phyloP scores from a whole-genome alignment of 1,140 invertebrate species.

The Piezodorus guildinii region DNA sequence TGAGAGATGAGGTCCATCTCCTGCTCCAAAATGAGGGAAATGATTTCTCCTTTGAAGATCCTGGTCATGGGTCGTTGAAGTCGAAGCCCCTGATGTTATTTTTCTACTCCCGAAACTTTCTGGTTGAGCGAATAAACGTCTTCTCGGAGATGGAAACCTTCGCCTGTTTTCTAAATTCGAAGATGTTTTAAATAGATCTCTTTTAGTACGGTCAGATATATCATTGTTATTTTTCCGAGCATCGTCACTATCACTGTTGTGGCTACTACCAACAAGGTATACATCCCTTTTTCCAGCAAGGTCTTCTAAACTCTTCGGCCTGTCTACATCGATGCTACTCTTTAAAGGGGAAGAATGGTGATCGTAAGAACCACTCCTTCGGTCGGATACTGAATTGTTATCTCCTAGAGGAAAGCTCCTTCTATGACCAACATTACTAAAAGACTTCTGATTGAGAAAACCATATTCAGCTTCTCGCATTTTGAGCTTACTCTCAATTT shows the following conservation, averaged over 20 bases:
- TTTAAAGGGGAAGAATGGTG: neutral
- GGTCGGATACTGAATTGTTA: neutral
- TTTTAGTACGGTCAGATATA: neutral
- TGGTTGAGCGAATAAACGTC: neutral
- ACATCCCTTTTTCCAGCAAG: neutral
- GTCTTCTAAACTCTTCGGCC: neutral
- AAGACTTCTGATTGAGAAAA: neutral
- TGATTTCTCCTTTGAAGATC: neutral
- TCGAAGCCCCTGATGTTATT: neutral
- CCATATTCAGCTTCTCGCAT: conserved; percentile 16
- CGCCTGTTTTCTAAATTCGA: neutral
- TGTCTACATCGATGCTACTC: neutral
- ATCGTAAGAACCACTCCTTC: neutral
- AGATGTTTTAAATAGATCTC: neutral
- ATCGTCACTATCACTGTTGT: conserved; percentile 4
- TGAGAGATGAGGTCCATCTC: neutral
- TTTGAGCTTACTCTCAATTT: conserved; percentile 30
- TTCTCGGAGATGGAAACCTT: neutral
- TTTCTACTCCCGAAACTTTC: neutral
- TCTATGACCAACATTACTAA: neutral
- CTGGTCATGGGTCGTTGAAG: neutral
- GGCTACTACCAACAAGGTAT: conserved; percentile 8
- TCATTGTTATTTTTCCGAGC: neutral
- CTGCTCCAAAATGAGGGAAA: neutral
- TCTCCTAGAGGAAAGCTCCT: neutral